These are phyloP conservation scores for Tetragonula clypearis DNA, from an alignment of 1,140 invertebrate genomes.

Conservation along the genomic window DNA sequence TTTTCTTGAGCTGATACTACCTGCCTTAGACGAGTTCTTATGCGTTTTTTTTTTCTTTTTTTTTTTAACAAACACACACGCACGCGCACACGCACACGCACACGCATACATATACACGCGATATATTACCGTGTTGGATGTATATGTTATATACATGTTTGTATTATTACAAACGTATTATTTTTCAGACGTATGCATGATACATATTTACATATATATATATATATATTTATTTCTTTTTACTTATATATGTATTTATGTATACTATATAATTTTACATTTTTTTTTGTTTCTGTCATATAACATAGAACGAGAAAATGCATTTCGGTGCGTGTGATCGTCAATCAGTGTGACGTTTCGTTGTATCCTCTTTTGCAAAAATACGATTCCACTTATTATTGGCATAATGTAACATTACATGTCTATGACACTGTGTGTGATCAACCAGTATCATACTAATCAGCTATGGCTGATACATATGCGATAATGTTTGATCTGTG, in stretches of 20 bases:
- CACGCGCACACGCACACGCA: too few relatives aligned
- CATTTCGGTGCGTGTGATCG: slow-evolving; percentile 36
- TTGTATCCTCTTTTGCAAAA: slow-evolving; percentile 37
- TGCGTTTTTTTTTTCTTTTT: slow-evolving; percentile 48
- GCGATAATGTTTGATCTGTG: not conserved
- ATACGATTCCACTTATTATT: slow-evolving; percentile 14
- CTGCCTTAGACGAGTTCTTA: slow-evolving; percentile 69
- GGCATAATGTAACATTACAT: not conserved
- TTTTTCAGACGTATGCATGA: not conserved
- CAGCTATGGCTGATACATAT: not conserved
- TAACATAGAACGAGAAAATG: slow-evolving; percentile 15
- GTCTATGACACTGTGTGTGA: not conserved
- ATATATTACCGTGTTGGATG: too few relatives aligned
- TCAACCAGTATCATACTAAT: not conserved
- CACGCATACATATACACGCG: too few relatives aligned
- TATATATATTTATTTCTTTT: not conserved
- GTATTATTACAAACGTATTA: slow-evolving; percentile 30
- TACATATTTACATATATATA: not conserved
- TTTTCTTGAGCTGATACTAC: slow-evolving; percentile 59
- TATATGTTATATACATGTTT: slow-evolving; percentile 28
- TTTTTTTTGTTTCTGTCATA: not conserved
- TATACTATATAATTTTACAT: too few relatives aligned
- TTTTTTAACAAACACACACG: too few relatives aligned
- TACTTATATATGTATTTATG: too few relatives aligned
- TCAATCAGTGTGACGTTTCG: slow-evolving; percentile 49